Evolutionary conservation across 1,140 invertebrate genomes (phyloP).

Genomic region (Eufriesea mexicana): DNA sequence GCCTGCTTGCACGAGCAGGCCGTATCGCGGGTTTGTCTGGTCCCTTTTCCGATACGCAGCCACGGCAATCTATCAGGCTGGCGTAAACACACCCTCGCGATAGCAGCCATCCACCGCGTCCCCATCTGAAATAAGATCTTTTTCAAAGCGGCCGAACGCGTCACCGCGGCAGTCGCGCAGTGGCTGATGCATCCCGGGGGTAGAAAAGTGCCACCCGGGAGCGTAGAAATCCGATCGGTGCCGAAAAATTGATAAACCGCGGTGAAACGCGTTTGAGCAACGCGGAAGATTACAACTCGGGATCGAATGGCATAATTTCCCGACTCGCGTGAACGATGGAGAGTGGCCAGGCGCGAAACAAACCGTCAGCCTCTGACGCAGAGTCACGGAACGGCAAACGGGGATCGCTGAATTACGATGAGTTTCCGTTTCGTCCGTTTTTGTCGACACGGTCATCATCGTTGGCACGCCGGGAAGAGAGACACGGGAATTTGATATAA

Average conservation of each 20-base stretch:
- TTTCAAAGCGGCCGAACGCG: not conserved
- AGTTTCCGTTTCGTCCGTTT: not conserved
- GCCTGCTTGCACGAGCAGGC: too few species aligned
- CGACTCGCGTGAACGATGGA: not conserved
- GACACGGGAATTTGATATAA: not conserved
- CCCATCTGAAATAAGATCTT: constrained; percentile 39
- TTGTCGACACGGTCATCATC: not conserved
- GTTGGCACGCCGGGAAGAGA: not conserved
- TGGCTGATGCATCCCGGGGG: not conserved
- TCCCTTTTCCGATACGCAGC: constrained; percentile 9
- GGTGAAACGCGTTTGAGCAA: too few species aligned
- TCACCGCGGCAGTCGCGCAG: not conserved
- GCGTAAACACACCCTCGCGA: not conserved
- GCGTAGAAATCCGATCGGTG: not conserved
- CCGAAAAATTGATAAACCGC: constrained; percentile 12
- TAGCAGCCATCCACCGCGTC: not conserved
- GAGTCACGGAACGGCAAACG: not conserved
- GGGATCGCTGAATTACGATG: not conserved
- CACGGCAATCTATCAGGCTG: constrained; percentile 17
- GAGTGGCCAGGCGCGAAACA: not conserved
- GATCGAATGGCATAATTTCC: not conserved
- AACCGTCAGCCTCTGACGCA: not conserved
- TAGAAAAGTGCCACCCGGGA: not conserved
- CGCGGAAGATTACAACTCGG: not conserved
- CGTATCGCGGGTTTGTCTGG: constrained; percentile 13